Base-by-base conservation (phyloP, 2,113 vertebrate genomes). In the Alethe castanea region DNA sequence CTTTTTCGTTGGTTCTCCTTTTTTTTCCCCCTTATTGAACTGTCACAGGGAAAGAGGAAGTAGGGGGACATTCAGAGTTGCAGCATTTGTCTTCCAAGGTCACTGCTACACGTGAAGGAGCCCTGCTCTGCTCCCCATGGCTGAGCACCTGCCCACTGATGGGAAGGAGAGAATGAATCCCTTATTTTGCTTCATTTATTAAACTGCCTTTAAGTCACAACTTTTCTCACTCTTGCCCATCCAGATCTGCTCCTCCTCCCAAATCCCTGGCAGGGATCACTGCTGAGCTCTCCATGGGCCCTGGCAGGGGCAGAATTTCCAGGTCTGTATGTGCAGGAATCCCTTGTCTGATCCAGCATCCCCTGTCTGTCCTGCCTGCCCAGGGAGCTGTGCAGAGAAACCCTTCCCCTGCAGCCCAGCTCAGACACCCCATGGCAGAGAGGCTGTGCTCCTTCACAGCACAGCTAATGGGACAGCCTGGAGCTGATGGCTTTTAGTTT, bases 351-450 rank as follows among this genome's bases (percentile, higher is more conserved):
- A 40, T 53, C 33, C 35, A 69, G 28, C 50, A 42, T 45, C 29
- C 12, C 50, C 22, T 33, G 24, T 1, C 31, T 38, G 53, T 33
- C 11, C 54, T 18, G 10, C 29, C 18, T 18, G 22, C 71, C 70
- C 40, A 12, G 28, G 81, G 45, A 60, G 35, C 36, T 42, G 50
- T 50, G 48, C 71, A 65, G 65, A 44, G 71, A 52, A 54, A 14
- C 7, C 4, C 5, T 45, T 48, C 31, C 53, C 8, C 12, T 57
- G 70, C 59, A 72, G 59, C 65, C 25, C 76, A 31, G 65, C 52
- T 11, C 62, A 9, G 53, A 5, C 36, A 1, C 12, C 26, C 1
- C 0, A 2, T 3, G 47, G 36, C 4, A n/a, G 47, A 17, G 2
- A 11, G 35, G 57, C 65, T 23, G 36, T 57, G 80, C 57, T 60